Conservation (phyloP, 2,797 vertebrate species). For the Scolopax bukidnonensis region DNA sequence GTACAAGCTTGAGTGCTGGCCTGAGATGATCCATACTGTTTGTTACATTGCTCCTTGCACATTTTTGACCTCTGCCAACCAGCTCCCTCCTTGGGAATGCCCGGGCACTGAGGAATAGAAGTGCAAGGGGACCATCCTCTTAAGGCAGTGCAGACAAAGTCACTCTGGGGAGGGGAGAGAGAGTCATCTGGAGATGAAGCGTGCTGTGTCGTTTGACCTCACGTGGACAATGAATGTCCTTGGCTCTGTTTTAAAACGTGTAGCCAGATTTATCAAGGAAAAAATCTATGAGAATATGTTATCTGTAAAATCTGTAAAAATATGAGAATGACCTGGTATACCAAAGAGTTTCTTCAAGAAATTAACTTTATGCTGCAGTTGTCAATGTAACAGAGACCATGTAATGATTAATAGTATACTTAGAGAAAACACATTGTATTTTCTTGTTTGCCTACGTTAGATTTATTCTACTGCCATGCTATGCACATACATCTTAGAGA, state of each 20-base stretch:
- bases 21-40: not conserved
- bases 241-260: not conserved
- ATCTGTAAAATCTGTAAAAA: not conserved
- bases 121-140: not conserved
- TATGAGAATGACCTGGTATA: not conserved
- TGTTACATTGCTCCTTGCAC: not conserved
- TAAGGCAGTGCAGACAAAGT: not conserved
- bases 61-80: not conserved
- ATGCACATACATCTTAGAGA: not conserved
- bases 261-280: not conserved
- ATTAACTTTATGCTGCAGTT: not conserved
- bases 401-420: slow-evolving; percentile 8
- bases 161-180: not conserved
- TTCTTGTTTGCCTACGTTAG: slow-evolving; percentile 1
- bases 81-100: not conserved
- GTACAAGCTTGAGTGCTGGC: not conserved
- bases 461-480: slow-evolving; percentile 36
- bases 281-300: not conserved
- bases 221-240: not conserved
- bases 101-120: no score
- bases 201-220: not conserved
- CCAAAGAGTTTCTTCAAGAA: not conserved
- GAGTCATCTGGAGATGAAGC: not conserved
- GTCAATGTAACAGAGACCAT: not conserved
- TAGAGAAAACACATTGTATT: not conserved